Evolutionary conservation across 1,140 invertebrate genomes (phyloP).

Genomic region (Heliconius hermathena): DNA sequence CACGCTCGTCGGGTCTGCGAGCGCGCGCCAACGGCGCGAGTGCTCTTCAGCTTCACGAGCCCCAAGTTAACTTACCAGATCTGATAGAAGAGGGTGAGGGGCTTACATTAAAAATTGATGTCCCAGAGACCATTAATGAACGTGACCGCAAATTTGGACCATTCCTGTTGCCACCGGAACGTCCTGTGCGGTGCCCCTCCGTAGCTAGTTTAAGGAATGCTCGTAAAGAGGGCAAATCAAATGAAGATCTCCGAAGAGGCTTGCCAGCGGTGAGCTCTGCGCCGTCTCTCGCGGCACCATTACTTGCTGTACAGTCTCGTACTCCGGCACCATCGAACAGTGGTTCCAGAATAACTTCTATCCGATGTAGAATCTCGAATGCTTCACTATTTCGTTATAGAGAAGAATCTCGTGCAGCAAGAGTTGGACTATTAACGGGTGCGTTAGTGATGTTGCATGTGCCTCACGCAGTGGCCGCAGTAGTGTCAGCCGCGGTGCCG

Average conservation of each 20-base stretch:
- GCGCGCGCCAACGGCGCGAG: slow-evolving; percentile 71
- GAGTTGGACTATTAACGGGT: slow-evolving; percentile 84
- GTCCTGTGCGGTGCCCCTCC: slow-evolving; percentile 69
- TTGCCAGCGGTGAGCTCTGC: slow-evolving; percentile 77
- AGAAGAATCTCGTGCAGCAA: slow-evolving; percentile 90
- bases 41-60: slow-evolving; percentile 70
- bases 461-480: slow-evolving; percentile 84
- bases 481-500: slow-evolving; percentile 83
- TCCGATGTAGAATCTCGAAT: slow-evolving; percentile 90
- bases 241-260: slow-evolving; percentile 65
- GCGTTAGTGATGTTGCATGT: slow-evolving; percentile 87
- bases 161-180: slow-evolving; percentile 70
- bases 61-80: slow-evolving; percentile 63
- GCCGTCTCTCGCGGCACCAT: slow-evolving; percentile 74
- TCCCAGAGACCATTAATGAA: slow-evolving; percentile 52
- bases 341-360: slow-evolving; percentile 85
- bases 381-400: slow-evolving; percentile 91
- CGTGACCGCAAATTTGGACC: slow-evolving; percentile 67
- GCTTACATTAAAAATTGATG: slow-evolving; percentile 73
- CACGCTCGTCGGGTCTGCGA: slow-evolving; percentile 67
- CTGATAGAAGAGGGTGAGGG: slow-evolving; percentile 72
- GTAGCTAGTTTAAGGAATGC: slow-evolving; percentile 69
- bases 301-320: slow-evolving; percentile 70
- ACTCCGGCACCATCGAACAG: slow-evolving; percentile 67
- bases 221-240: slow-evolving; percentile 66